A percentile compares a stretch with the other conserved stretches of the same genome.
These are phyloP conservation scores for Aphelenchoides fujianensis DNA, from an alignment of 1,140 invertebrate species.

Conservation along the genomic window DNA sequence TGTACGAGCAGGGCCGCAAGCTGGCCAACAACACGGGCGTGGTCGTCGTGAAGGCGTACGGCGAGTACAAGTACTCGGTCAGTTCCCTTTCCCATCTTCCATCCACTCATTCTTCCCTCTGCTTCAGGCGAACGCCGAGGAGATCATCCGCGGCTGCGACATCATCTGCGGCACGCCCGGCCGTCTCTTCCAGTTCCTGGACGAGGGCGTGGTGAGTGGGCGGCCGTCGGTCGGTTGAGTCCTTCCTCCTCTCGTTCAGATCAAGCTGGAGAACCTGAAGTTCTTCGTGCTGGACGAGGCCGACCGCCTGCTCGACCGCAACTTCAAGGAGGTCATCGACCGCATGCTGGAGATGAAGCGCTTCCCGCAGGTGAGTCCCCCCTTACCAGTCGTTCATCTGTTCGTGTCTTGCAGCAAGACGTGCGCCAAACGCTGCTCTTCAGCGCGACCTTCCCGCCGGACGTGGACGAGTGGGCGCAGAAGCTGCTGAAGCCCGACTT, in stretches of 20 bases:
- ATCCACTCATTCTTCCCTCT: too few relatives aligned
- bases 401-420: too few relatives aligned
- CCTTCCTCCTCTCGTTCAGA: slow-evolving; percentile 59
- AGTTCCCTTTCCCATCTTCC: too few relatives aligned
- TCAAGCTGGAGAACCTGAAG: slow-evolving; percentile 70
- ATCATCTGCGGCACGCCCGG: slow-evolving; percentile 91
- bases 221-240: too few relatives aligned
- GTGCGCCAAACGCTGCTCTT: slow-evolving; percentile 67
- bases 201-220: slow-evolving; percentile 66
- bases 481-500: slow-evolving; percentile 4
- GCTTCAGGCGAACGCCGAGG: slow-evolving; percentile 37
- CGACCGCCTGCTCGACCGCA: slow-evolving; percentile 73
- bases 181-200: slow-evolving; percentile 79
- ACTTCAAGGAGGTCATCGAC: neutral
- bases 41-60: slow-evolving; percentile 72
- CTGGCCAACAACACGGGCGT: slow-evolving; percentile 66
- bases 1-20: slow-evolving; percentile 92
- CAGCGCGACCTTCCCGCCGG: slow-evolving; percentile 67
- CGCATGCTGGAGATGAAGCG: neutral
- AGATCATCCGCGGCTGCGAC: slow-evolving; percentile 70
- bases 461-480: slow-evolving; percentile 56
- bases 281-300: slow-evolving; percentile 91
- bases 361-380: neutral
- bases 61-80: slow-evolving; percentile 37
- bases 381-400: slow-evolving; percentile 31